These are phyloP conservation scores for Apaloderma vittatum DNA, from an alignment of 2,113 vertebrate genomes.

Conservation along the genomic window DNA sequence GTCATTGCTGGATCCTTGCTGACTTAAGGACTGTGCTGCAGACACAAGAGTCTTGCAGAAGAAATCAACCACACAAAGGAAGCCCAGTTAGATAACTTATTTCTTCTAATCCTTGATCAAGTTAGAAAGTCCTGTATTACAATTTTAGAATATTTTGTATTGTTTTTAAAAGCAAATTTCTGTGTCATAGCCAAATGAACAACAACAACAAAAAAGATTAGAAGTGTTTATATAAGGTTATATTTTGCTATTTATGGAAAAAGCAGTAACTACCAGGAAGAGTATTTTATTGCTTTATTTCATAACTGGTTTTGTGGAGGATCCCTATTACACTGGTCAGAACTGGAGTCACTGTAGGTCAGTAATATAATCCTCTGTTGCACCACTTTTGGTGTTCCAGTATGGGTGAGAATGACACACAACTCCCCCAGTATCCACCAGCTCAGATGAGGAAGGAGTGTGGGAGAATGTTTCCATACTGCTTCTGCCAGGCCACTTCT, in stretches of 20 bases:
- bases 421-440: background rate
- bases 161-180: background rate
- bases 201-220: background rate
- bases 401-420: background rate
- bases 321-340: background rate
- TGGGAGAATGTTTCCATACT: background rate
- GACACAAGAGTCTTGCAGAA: background rate
- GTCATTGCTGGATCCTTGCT: background rate
- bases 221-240: background rate
- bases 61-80: background rate
- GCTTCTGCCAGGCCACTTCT: background rate
- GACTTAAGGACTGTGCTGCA: background rate
- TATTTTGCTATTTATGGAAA: background rate
- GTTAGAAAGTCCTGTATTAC: background rate
- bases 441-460: background rate
- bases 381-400: background rate
- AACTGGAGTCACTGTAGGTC: background rate
- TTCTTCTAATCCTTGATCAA: background rate
- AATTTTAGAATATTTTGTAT: background rate
- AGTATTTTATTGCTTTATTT: background rate
- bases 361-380: background rate
- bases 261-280: background rate
- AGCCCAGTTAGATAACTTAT: background rate
- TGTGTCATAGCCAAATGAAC: background rate
- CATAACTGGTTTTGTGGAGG: background rate